Evolutionary conservation across 64 coral and sea anemone genomes (phyloP).

Genomic region (Trachythela sp.): DNA sequence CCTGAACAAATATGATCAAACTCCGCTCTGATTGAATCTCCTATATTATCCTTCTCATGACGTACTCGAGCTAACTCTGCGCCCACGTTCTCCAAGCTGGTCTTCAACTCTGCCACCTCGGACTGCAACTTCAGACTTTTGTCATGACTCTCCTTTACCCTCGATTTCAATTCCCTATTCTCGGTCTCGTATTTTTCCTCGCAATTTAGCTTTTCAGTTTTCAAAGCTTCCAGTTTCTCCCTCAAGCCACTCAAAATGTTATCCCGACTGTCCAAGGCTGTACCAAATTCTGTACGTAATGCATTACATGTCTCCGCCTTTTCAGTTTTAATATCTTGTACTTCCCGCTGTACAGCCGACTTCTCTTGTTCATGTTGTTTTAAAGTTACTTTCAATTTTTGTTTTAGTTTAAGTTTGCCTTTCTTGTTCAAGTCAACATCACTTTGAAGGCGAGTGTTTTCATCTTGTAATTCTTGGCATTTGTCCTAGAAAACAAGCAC

Average conservation of each 20-base stretch:
- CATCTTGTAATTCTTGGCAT: not conserved
- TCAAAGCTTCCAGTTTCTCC: not conserved
- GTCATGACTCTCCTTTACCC: not conserved
- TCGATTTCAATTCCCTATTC: not conserved
- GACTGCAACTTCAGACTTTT: not conserved
- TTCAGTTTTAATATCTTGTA: not conserved
- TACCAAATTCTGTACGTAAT: not conserved
- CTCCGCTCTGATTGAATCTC: not conserved
- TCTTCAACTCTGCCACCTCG: not conserved
- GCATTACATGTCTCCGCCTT: not conserved
- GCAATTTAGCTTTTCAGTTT: not conserved
- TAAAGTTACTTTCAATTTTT: not conserved
- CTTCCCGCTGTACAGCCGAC: not conserved
- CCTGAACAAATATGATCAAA: conserved; percentile 26
- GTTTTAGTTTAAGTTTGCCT: not conserved
- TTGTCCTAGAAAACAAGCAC: not conserved
- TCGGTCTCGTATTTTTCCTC: not conserved
- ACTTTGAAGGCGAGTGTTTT: not conserved
- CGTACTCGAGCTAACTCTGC: not conserved
- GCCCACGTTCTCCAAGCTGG: not conserved
- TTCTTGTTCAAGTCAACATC: not conserved
- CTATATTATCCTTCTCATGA: not conserved
- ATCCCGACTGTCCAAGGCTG: not conserved
- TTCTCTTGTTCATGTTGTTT: not conserved
- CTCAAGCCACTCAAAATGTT: not conserved